Evolutionary conservation across 2,888 invertebrate genomes (phyloP), one percentile per base, ranked within the genome.

Genomic region (Epistrophe eligans): DNA sequence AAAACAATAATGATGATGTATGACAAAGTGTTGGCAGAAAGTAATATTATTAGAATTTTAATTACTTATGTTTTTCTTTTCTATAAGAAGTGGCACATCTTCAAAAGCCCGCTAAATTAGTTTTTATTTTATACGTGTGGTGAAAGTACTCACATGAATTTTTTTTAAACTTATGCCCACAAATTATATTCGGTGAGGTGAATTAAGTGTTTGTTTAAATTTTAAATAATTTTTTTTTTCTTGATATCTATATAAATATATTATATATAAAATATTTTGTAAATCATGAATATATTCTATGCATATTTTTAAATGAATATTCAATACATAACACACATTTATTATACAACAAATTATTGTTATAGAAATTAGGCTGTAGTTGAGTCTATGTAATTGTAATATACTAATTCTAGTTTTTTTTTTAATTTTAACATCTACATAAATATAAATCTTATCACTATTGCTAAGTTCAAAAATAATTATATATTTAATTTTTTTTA

Each of bases 381-480:
- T 64, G 81, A 58, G 58, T 77, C 66, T 35, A 17, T 67, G 60
- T 72, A 77, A 85, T 77, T 80, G 72, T 84, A 77, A 77, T 71
- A 76, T 77, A 81, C 52, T 55, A 55, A 43, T 76, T 71, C 35
- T 76, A 35, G n/a, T 79, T 52, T 58, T 15, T 64, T 66, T 66
- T 66, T 67, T 67, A 50, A n/a, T n/a, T n/a, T n/a, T 64, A 48
- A 48, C 62, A 43, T 66, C 17, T 45, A 48, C 15, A 64, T 19
- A 50, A 38, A 19, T 50, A 50, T 50, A 19, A 84, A 52, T 77
- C 80, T 28, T 81, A 81, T 79, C 74, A 73, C 57, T 77, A 79
- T 73, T 38, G 58, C 52, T 84, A 85, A 81, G 85, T 79, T 77
- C 43, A 74, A 81, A 77, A 64, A 52, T 71, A 38, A 71, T 57